phyloP scores from a whole-genome alignment of 2,888 invertebrate species.

The Prosopocoilus inquinatus region DNA sequence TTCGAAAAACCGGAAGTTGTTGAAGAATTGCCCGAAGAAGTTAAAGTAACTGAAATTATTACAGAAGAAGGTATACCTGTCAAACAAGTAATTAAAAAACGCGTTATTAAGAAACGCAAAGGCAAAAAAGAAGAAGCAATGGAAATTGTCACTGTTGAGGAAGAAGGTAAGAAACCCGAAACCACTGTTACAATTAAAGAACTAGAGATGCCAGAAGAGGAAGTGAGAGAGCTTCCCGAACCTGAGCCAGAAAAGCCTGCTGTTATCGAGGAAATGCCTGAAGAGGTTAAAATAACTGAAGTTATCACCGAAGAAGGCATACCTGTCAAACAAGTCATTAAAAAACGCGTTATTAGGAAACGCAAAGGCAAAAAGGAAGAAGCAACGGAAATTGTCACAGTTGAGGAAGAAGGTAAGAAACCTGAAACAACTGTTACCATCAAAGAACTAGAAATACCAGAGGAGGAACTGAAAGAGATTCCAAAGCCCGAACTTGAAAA shows the following conservation, averaged over 20 bases:
- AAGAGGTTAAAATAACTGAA: slow-evolving; percentile 30
- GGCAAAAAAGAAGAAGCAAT: slow-evolving; percentile 34
- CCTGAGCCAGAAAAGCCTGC: slow-evolving; percentile 20
- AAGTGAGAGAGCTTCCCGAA: slow-evolving; percentile 33
- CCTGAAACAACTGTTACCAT: slow-evolving; percentile 39
- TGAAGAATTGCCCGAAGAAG: slow-evolving; percentile 33
- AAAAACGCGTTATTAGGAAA: slow-evolving; percentile 28
- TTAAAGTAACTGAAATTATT: slow-evolving; percentile 35
- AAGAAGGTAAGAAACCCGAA: slow-evolving; percentile 45
- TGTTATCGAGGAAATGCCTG: slow-evolving; percentile 33
- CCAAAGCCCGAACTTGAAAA: slow-evolving; percentile 10
- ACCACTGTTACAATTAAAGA: slow-evolving; percentile 45
- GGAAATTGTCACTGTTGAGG: slow-evolving; percentile 30
- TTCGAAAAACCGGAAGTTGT: slow-evolving; percentile 28
- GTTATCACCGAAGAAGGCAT: slow-evolving; percentile 32
- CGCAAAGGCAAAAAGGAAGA: slow-evolving; percentile 31
- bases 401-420: slow-evolving; percentile 47
- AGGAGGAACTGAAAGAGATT: too few species aligned
- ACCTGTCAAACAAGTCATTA: slow-evolving; percentile 33
- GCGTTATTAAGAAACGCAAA: slow-evolving; percentile 33
- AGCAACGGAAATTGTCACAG: slow-evolving; percentile 32
- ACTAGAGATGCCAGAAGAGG: slow-evolving; percentile 41
- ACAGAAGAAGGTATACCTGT: slow-evolving; percentile 37
- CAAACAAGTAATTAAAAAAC: slow-evolving; percentile 35
- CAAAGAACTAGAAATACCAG: slow-evolving; percentile 7